Conservation (phyloP, 2,888 invertebrate species). For the Tethea ocularis region DNA sequence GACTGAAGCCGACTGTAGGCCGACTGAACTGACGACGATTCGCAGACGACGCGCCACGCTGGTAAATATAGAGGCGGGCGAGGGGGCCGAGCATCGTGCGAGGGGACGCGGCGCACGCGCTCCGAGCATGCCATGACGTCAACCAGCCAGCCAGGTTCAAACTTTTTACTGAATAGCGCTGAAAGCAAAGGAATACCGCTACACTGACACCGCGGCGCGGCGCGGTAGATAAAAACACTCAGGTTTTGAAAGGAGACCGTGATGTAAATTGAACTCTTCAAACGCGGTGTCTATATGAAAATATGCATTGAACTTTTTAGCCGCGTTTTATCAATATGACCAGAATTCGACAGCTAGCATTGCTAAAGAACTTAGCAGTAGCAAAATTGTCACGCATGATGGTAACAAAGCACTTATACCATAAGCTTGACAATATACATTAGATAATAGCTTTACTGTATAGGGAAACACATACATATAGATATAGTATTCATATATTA, state of each 20-base stretch:
- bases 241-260: not conserved
- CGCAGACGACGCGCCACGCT: slow-evolving; percentile 29
- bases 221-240: not conserved
- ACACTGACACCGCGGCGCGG: slow-evolving; percentile 13
- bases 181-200: slow-evolving; percentile 41
- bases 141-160: slow-evolving; percentile 30
- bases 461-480: no score
- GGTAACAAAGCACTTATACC: no score
- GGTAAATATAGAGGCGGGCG: slow-evolving; percentile 55
- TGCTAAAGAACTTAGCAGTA: no score
- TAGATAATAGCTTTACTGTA: no score
- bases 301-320: not conserved
- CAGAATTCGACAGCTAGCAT: no score
- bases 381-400: no score
- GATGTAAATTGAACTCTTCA: no score
- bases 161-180: slow-evolving; percentile 55
- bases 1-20: slow-evolving; percentile 36
- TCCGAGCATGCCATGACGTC: slow-evolving; percentile 62
- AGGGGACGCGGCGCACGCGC: slow-evolving; percentile 56
- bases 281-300: not conserved
- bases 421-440: no score
- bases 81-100: slow-evolving; percentile 24
- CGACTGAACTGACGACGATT: slow-evolving; percentile 39
- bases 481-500: no score
- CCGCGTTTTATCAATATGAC: not conserved